Evolutionary conservation across 1,140 invertebrate genomes (phyloP).

Genomic region (Danaus melanippus): DNA sequence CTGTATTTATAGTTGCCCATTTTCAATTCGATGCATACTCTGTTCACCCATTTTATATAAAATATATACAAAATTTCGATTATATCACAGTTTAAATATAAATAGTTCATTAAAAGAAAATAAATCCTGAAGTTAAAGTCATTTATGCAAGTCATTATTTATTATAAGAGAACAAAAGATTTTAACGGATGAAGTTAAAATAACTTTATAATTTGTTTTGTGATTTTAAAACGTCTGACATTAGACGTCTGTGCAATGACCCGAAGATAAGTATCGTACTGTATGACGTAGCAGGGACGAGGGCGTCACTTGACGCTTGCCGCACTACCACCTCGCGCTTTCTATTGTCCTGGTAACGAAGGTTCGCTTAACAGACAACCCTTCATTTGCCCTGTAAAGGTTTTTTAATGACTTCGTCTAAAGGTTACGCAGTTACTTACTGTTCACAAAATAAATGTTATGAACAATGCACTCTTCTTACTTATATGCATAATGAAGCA

Average conservation of each 20-base stretch:
- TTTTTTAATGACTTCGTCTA: conserved; percentile 13
- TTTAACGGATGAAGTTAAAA: no score
- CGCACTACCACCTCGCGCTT: conserved; percentile 24
- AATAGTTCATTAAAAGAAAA: no score
- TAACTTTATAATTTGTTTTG: no score
- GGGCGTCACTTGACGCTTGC: conserved; percentile 7
- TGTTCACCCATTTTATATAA: background rate
- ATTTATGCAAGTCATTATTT: no score
- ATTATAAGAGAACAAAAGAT: no score
- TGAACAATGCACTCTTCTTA: no score
- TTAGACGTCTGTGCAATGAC: conserved; percentile 26
- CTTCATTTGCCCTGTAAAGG: conserved; percentile 32
- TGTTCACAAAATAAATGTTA: no score
- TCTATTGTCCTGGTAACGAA: conserved; percentile 45
- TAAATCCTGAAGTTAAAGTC: no score
- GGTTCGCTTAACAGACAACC: conserved; percentile 48
- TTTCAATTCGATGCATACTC: conserved; percentile 30
- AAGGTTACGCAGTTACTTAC: no score
- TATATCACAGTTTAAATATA: background rate
- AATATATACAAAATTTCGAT: background rate
- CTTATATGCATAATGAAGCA: conserved; percentile 5
- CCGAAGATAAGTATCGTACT: conserved; percentile 19
- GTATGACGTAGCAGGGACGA: conserved; percentile 13
- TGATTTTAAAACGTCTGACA: conserved; percentile 3
- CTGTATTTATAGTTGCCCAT: conserved; percentile 31